These are phyloP conservation scores for Urosaurus nigricauda DNA, from an alignment of 2,797 vertebrate genomes.

Conservation along the genomic window DNA sequence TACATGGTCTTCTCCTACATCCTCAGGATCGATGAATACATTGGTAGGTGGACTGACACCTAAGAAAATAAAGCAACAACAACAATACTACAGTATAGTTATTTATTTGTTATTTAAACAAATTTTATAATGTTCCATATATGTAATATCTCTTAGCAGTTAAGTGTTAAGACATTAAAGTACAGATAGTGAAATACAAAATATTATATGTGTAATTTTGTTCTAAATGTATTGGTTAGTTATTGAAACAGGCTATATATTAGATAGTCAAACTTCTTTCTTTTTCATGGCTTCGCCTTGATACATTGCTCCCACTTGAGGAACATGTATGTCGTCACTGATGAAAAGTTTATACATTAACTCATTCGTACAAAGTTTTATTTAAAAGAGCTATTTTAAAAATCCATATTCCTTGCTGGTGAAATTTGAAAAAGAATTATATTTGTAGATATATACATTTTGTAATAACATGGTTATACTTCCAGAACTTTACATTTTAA, in stretches of 20 bases:
- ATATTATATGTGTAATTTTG: too few relatives aligned
- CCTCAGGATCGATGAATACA: constrained; percentile 73
- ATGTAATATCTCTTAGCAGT: not conserved
- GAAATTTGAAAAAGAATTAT: not conserved
- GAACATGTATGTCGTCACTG: not conserved
- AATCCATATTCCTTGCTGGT: not conserved
- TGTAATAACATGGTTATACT: not conserved
- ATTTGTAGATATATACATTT: not conserved
- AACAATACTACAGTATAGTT: not conserved
- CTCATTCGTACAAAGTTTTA: not conserved
- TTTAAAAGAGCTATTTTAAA: not conserved
- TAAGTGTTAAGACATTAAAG: too few relatives aligned
- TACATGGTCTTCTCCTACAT: constrained; percentile 76
- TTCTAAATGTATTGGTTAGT: too few relatives aligned
- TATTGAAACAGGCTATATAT: not conserved
- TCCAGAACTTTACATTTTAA: constrained; percentile 2
- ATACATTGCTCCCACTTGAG: not conserved
- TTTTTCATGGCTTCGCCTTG: not conserved
- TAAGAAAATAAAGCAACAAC: constrained; percentile 55
- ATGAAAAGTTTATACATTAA: not conserved
- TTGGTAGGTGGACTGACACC: constrained; percentile 81
- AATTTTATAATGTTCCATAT: not conserved
- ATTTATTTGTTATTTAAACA: not conserved
- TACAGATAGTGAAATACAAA: too few relatives aligned
- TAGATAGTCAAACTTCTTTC: not conserved